Conservation (phyloP, 23 tunicate genomes). For the Botrylloides violaceus region DNA sequence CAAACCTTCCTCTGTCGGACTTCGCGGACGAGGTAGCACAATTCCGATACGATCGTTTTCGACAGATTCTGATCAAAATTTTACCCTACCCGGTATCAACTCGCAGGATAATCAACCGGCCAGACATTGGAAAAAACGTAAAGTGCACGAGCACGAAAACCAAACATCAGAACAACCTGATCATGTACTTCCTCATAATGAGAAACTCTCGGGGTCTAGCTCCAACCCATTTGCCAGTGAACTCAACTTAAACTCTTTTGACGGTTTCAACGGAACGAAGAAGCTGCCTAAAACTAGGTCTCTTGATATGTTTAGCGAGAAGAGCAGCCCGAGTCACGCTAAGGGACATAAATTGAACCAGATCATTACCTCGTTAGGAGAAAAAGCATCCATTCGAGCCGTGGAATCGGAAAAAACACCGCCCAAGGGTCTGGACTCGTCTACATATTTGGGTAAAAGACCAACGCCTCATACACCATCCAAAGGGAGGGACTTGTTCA, state of each 20-base stretch:
- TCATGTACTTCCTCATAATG: neutral
- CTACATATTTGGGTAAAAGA: no score
- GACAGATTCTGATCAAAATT: slow-evolving; percentile 7
- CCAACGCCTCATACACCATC: no score
- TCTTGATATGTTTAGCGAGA: neutral
- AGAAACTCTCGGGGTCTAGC: neutral
- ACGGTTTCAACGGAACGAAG: neutral
- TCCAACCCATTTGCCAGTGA: neutral
- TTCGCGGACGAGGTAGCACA: neutral
- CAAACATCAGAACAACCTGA: slow-evolving; percentile 1
- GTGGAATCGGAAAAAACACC: no score
- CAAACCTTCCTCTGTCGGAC: neutral
- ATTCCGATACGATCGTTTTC: slow-evolving; percentile 3
- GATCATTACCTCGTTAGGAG: neutral
- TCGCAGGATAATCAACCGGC: slow-evolving; percentile 21
- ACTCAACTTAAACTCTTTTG: no score
- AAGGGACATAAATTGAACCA: neutral
- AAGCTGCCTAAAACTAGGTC: neutral
- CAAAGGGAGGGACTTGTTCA: no score
- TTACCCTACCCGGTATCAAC: neutral
- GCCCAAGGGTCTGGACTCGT: no score
- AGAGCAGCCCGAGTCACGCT: neutral
- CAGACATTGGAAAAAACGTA: slow-evolving; percentile 77
- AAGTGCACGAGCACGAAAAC: slow-evolving; percentile 55
- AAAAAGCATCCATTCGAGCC: neutral